Base-by-base conservation (phyloP, 2,797 vertebrate species). In the Falco rusticolus region DNA sequence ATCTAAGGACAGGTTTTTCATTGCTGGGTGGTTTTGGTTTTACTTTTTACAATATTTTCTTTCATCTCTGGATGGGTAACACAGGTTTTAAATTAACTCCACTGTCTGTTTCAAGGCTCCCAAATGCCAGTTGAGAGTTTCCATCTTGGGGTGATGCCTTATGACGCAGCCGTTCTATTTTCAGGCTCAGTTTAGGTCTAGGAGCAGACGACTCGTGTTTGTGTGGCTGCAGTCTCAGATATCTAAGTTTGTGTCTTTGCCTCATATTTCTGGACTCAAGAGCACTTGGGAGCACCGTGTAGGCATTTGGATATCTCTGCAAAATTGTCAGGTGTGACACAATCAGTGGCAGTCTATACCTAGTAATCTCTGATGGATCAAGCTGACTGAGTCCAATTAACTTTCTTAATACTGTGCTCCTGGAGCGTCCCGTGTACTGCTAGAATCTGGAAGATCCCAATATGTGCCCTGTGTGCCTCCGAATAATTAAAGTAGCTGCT, bases 211-310 rank as follows among this genome's bases (percentile, higher is more conserved):
- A 45, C 50, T 91, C 45, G 1, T 0, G 0, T 57, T 51, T 87
- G 18, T 8, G 10, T 72, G 34, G 24, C 57, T 80, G 28, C 51
- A 77, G 16, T 59, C 76, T 72, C 43, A 16, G n/a, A 9, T 66
- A 39, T 45, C 43, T 45, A 45, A 59, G 29, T 83, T 51, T 39
- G 10, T 56, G 18, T 22, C 66, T 83, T 76, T 45, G 10, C 24
- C 13, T 94, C 1, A 0, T 84, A 34, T 66, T 91, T 90, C 26
- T 77, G 64, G 16, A 45, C 14, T 6, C 22, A 65, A 37, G 43
- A 78, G 31, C 41, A 11, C 15, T 34, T 81, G 77, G 20, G 28
- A 66, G 3, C 37, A 43, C 28, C 0, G 0, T 45, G 8, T 9
- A 45, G 80, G 54, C 22, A 39, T 45, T 68, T 7, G 3, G 22